A percentile compares a stretch with the other conserved stretches of the same genome.
Conservation (phyloP, 1,140 invertebrate genomes). For the Zaprionus taronus region DNA sequence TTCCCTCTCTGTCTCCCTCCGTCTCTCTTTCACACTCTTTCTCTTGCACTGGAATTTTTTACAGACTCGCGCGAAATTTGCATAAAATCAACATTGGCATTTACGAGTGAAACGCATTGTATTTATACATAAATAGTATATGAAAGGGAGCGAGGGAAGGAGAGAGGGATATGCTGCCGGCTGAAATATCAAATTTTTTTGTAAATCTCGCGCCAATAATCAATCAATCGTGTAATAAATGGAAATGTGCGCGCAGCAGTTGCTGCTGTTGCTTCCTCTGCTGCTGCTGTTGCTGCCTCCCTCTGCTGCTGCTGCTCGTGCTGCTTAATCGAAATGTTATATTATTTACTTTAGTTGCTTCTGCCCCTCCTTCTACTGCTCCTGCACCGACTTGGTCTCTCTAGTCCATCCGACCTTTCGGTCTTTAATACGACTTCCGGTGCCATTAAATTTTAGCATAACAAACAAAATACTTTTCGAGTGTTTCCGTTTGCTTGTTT, state of each 20-base stretch:
- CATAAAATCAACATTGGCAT: slow-evolving; percentile 78
- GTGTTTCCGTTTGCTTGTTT: slow-evolving; percentile 79
- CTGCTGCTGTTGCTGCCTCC: background rate
- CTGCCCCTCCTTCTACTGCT: background rate
- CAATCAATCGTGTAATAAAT: slow-evolving; percentile 80
- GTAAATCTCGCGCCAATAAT: slow-evolving; percentile 62
- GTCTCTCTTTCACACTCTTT: slow-evolving; percentile 32
- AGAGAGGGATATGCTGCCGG: background rate
- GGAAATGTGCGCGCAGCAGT: slow-evolving; percentile 54
- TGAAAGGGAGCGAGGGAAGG: background rate
- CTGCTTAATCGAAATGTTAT: slow-evolving; percentile 32
- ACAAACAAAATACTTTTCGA: slow-evolving; percentile 80
- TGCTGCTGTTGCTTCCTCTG: background rate
- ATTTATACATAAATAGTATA: slow-evolving; percentile 47
- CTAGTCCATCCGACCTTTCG: background rate
- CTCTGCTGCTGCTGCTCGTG: background rate
- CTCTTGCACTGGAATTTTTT: background rate
- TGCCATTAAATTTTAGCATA: slow-evolving; percentile 81
- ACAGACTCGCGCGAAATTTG: slow-evolving; percentile 55
- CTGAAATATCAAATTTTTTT: slow-evolving; percentile 30
- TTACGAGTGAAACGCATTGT: slow-evolving; percentile 72
- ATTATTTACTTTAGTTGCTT: slow-evolving; percentile 30
- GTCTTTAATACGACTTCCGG: slow-evolving; percentile 78
- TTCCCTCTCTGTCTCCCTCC: slow-evolving; percentile 44
- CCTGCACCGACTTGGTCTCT: background rate